phyloP scores from a whole-genome alignment of 2,888 invertebrate genomes.

The Dusona sp. region DNA sequence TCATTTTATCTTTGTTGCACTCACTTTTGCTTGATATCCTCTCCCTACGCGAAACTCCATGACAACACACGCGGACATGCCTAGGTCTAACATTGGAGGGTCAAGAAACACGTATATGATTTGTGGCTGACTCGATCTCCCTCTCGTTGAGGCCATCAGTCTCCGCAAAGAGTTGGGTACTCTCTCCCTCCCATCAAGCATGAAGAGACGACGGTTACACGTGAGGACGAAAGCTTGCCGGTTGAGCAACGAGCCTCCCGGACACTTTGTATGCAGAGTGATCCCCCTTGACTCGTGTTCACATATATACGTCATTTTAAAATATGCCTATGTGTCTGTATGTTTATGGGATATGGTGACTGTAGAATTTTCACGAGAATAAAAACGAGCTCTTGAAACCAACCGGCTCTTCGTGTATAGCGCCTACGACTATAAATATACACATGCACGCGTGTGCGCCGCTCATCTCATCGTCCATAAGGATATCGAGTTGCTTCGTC shows the following conservation, averaged over 20 bases:
- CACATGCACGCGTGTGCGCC: neutral
- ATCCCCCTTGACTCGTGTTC: constrained; percentile 59
- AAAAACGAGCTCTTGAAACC: constrained; percentile 4
- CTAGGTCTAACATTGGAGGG: constrained; percentile 4
- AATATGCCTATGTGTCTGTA: neutral
- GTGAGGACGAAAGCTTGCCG: constrained; percentile 26
- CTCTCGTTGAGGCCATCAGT: constrained; percentile 58
- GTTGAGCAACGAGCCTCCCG: constrained; percentile 46
- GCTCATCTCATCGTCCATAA: neutral
- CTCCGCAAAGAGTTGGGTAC: constrained; percentile 28
- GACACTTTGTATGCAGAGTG: constrained; percentile 72
- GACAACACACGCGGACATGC: constrained; percentile 28
- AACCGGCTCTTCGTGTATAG: neutral
- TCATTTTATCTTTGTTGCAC: neutral
- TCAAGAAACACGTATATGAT: constrained; percentile 62
- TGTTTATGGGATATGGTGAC: constrained; percentile 21
- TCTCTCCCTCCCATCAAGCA: constrained; percentile 14
- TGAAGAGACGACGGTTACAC: constrained; percentile 2
- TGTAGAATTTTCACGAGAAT: constrained; percentile 32
- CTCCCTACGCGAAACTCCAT: constrained; percentile 61
- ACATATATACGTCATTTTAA: constrained; percentile 19
- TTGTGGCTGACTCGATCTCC: constrained; percentile 52
- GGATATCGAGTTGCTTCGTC: constrained; percentile 52
- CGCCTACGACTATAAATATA: constrained; percentile 38
- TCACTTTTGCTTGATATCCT: constrained; percentile 44